Evolutionary conservation across 1,140 invertebrate species (phyloP).

Genomic region (Penaeus japonicus): DNA sequence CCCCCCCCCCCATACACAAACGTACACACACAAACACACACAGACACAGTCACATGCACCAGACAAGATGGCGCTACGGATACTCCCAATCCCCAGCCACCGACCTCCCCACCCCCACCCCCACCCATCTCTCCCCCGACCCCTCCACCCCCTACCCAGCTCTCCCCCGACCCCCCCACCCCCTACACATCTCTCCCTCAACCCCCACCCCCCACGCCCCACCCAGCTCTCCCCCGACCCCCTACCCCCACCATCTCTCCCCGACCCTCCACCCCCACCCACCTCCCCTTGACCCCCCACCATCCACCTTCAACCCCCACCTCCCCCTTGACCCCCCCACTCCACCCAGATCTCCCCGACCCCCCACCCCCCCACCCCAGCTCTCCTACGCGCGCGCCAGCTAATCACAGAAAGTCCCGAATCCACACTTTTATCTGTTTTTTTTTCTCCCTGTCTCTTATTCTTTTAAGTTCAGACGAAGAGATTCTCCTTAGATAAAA

Average conservation of each 20-base stretch:
- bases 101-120: background rate
- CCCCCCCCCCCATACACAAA: background rate
- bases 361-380: background rate
- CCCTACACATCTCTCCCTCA: background rate
- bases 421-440: background rate
- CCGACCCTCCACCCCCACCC: background rate
- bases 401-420: background rate
- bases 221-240: background rate
- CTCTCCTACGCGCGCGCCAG: background rate
- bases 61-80: background rate
- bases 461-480: background rate
- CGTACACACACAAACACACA: background rate
- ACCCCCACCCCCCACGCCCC: background rate
- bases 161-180: background rate
- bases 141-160: background rate
- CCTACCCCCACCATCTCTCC: no score
- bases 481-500: no score
- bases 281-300: background rate
- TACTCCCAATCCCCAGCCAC: background rate
- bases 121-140: background rate
- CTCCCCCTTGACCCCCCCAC: background rate
- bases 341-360: background rate
- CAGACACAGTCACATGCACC: background rate
- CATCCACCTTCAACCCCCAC: no score
- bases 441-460: background rate